Base-by-base conservation (phyloP, 92 coral and sea anemone genomes). In the Heliopora coerulea region DNA sequence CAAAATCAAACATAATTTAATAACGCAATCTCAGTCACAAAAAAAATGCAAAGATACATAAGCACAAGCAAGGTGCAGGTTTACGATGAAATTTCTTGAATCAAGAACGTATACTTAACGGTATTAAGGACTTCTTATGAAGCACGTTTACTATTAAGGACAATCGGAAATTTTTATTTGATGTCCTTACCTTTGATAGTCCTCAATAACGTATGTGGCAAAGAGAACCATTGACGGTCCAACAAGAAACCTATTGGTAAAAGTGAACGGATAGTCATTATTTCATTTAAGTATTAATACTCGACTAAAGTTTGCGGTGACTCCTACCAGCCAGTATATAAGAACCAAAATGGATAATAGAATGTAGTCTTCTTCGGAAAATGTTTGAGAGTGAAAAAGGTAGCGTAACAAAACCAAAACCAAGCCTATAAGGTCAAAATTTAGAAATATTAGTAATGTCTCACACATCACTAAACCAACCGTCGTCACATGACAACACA, bases 371-470 rank as follows among this genome's bases (percentile, higher is more conserved):
- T 95, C 80, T 83, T 82, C 26, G 99, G 99, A 56, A 63, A 95
- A 72, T 95, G 99, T 78, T 95, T 95, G 42, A 95, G 79, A 0
- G 99, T 95, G 50, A 95, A 95, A 83, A 95, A 95, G 14, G 99
- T 95, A 23, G 96, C 99, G 82, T 90, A 95, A 59, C 96, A 90
- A 65, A 90, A 95, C 99, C 99, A 95, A 59, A 88, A 12, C 99
- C 99, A 95, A 3, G 96, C 99, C 99, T 95, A 73, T 29, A 80
- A 56, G 33, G 48, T 61, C 8, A n/a, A 28, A 31, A 1, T 19
- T 37, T 37, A 11, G 42, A n/a, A n/a, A n/a, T n/a, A n/a, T n/a
- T n/a, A n/a, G n/a, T n/a, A n/a, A n/a, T n/a, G n/a, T n/a, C n/a
- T n/a, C n/a, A n/a, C n/a, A n/a, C n/a, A n/a, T n/a, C n/a, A n/a